phyloP scores from a whole-genome alignment of 2,888 invertebrate genomes.

The Sphaerophoria rueppellii region DNA sequence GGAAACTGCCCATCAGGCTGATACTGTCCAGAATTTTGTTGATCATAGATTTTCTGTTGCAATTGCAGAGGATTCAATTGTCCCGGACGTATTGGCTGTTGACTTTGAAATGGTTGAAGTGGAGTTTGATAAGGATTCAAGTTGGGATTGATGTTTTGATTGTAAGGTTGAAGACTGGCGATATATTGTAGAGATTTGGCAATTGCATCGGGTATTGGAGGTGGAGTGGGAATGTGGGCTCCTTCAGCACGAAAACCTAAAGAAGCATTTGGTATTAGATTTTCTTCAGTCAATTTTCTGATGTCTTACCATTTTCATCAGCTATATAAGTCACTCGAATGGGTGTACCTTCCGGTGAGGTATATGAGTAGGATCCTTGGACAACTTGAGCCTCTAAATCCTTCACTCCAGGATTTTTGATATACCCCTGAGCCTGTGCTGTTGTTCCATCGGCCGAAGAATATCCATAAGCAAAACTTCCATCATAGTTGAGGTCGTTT shows the following conservation, averaged over 20 bases:
- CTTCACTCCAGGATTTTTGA: constrained; percentile 88
- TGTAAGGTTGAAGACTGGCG: constrained; percentile 78
- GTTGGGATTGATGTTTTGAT: constrained; percentile 78
- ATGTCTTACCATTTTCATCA: constrained; percentile 88
- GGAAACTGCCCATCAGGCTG: constrained; percentile 78
- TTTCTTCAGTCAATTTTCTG: background rate
- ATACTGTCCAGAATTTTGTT: constrained; percentile 79
- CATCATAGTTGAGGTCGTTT: constrained; percentile 81
- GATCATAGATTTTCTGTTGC: constrained; percentile 76
- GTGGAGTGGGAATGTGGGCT: constrained; percentile 81
- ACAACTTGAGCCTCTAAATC: constrained; percentile 88
- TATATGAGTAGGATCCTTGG: constrained; percentile 89
- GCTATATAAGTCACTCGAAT: constrained; percentile 88
- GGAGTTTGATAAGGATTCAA: constrained; percentile 81
- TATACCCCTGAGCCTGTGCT: constrained; percentile 89
- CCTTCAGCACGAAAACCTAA: constrained; percentile 81
- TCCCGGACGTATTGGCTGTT: constrained; percentile 77
- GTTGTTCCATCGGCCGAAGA: constrained; percentile 90
- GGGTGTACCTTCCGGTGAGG: constrained; percentile 88
- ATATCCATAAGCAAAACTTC: constrained; percentile 85
- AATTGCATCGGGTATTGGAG: constrained; percentile 79
- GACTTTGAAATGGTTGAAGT: constrained; percentile 77
- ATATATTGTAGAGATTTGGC: constrained; percentile 79
- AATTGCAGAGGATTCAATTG: constrained; percentile 79
- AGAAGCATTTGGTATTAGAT: background rate